These are phyloP conservation scores for Muschampia plurimacula DNA, from an alignment of 2,888 invertebrate genomes.

Conservation along the genomic window DNA sequence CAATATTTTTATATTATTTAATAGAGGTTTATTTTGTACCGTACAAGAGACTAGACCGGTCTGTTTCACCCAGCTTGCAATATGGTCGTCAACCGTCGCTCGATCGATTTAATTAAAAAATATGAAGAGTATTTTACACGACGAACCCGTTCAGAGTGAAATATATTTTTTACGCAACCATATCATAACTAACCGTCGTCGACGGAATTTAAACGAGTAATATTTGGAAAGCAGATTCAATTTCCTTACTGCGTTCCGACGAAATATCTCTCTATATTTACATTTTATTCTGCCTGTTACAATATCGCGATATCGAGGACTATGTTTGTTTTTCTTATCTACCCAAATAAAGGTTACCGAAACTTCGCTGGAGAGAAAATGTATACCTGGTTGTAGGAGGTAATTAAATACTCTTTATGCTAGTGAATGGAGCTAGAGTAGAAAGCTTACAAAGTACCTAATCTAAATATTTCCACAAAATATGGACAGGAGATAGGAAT, in stretches of 20 bases:
- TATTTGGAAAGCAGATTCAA: constrained; percentile 60
- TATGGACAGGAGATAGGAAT: too few species aligned
- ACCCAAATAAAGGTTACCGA: constrained; percentile 4
- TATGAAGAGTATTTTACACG: not conserved
- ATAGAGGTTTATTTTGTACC: too few species aligned
- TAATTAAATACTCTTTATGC: too few species aligned
- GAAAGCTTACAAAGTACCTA: too few species aligned
- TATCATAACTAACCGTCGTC: constrained; percentile 42
- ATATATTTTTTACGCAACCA: constrained; percentile 5
- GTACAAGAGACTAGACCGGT: too few species aligned
- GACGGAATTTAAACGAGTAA: constrained; percentile 65
- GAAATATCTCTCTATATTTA: constrained; percentile 47
- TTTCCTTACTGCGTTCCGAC: constrained; percentile 51
- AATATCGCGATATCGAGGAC: constrained; percentile 27
- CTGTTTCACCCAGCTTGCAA: too few species aligned
- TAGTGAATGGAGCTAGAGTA: too few species aligned
- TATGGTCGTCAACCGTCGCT: too few species aligned
- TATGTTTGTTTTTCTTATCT: constrained; percentile 19
- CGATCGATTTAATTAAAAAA: not conserved
- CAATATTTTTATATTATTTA: too few species aligned
- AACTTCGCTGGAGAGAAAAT: constrained; percentile 19
- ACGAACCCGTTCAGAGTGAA: not conserved
- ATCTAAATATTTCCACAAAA: too few species aligned
- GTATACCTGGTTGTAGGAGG: too few species aligned
- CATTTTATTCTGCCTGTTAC: constrained; percentile 50